Conservation (phyloP, 1,140 invertebrate genomes). For the Andricus grossulariae region DNA sequence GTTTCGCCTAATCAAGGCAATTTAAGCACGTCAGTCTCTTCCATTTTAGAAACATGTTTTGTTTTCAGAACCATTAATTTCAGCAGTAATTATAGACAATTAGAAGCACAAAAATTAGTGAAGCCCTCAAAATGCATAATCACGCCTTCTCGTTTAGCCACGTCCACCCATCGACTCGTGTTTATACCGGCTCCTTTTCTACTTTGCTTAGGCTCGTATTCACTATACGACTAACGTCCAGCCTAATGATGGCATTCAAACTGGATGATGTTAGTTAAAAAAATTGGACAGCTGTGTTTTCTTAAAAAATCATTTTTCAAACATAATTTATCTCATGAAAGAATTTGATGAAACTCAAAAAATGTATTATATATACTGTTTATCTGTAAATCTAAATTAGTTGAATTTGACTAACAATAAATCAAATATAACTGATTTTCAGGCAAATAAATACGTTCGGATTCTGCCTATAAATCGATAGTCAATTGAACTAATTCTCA, state of each 20-base stretch:
- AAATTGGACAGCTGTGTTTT: neutral
- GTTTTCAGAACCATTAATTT: constrained; percentile 49
- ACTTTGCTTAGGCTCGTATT: neutral
- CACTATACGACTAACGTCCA: neutral
- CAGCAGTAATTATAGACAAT: constrained; percentile 60
- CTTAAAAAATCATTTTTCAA: neutral
- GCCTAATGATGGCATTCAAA: constrained; percentile 23
- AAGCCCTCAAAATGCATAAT: constrained; percentile 55
- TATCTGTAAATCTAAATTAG: no score
- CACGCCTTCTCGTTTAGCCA: constrained; percentile 57
- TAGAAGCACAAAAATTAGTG: constrained; percentile 55
- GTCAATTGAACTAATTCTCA: no score
- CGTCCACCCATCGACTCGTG: constrained; percentile 40
- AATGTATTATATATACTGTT: no score
- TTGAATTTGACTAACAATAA: no score
- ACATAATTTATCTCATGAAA: neutral
- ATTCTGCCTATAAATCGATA: no score
- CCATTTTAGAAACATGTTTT: constrained; percentile 42
- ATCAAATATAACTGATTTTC: no score
- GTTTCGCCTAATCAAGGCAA: constrained; percentile 3
- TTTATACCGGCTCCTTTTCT: constrained; percentile 13
- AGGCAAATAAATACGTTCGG: no score
- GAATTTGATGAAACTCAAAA: no score
- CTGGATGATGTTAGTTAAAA: neutral
- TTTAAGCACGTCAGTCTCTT: constrained; percentile 43